These are phyloP conservation scores for Phoeniculus purpureus DNA, from an alignment of 2,797 vertebrate genomes.

Conservation along the genomic window DNA sequence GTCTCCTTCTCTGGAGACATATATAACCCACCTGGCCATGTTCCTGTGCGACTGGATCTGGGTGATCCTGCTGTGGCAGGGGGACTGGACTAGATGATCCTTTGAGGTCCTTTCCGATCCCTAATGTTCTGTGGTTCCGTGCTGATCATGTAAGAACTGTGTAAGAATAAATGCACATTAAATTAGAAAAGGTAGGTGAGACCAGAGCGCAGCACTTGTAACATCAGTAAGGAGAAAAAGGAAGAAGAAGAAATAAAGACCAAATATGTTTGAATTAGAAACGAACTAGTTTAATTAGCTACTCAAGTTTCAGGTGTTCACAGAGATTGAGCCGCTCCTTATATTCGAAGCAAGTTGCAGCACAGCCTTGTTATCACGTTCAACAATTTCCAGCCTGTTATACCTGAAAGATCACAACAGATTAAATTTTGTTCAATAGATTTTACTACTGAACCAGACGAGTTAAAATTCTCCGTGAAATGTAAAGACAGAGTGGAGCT, in stretches of 20 bases:
- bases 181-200: background rate
- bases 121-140: too few species aligned
- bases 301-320: background rate
- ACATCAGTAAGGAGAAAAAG: background rate
- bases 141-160: background rate
- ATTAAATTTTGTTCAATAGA: conserved; percentile 14
- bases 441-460: conserved; percentile 25
- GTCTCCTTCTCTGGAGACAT: too few species aligned
- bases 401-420: conserved; percentile 32
- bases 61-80: too few species aligned
- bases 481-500: conserved; percentile 19
- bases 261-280: background rate
- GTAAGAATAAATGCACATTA: conserved; percentile 30
- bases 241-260: background rate
- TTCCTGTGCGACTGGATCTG: too few species aligned
- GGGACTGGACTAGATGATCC: too few species aligned
- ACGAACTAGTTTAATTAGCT: background rate
- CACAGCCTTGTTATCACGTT: background rate
- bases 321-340: background rate
- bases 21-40: too few species aligned
- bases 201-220: background rate
- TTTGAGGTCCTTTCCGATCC: too few species aligned
- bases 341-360: background rate
- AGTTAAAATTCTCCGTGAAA: conserved; percentile 44
- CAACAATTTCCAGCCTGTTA: background rate